Conservation (phyloP, 2,113 vertebrate species). For the Lethenteron camtschaticum region DNA sequence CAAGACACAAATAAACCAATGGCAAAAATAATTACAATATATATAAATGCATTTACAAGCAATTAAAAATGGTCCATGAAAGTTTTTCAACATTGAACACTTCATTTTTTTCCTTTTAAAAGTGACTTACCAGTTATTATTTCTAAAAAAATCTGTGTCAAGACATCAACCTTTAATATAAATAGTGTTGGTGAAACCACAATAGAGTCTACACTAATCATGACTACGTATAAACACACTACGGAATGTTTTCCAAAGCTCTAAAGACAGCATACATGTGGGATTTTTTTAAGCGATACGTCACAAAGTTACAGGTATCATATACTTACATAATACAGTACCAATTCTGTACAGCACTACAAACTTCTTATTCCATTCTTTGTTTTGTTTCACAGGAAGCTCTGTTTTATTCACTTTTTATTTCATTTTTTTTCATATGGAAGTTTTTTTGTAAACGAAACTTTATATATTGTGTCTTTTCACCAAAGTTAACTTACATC, state of each 20-base stretch:
- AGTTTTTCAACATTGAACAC: conserved; percentile 1
- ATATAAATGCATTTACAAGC: conserved; percentile 5
- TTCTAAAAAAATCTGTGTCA: conserved; percentile 5
- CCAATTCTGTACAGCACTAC: conserved; percentile 4
- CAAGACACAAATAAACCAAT: conserved; percentile 6
- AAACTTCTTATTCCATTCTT: conserved; percentile 3
- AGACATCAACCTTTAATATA: background rate
- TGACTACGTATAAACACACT: conserved; percentile 5
- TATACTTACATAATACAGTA: conserved; percentile 6
- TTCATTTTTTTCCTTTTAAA: background rate
- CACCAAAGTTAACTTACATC: too few relatives aligned
- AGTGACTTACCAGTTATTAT: conserved; percentile 5
- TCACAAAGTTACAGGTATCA: conserved; percentile 6
- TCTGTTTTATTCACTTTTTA: background rate
- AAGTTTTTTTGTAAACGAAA: too few relatives aligned
- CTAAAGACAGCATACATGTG: conserved; percentile 6
- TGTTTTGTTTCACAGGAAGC: conserved; percentile 3
- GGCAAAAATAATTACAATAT: conserved; percentile 6
- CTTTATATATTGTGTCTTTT: too few relatives aligned
- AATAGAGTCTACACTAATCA: conserved; percentile 3
- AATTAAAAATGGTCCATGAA: conserved; percentile 2
- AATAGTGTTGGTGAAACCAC: conserved; percentile 4
- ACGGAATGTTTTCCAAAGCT: conserved; percentile 6
- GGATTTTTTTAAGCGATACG: background rate
- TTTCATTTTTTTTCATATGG: too few relatives aligned